These are phyloP conservation scores for Thymelicus sylvestris DNA, from an alignment of 2,888 invertebrate genomes.

Conservation along the genomic window DNA sequence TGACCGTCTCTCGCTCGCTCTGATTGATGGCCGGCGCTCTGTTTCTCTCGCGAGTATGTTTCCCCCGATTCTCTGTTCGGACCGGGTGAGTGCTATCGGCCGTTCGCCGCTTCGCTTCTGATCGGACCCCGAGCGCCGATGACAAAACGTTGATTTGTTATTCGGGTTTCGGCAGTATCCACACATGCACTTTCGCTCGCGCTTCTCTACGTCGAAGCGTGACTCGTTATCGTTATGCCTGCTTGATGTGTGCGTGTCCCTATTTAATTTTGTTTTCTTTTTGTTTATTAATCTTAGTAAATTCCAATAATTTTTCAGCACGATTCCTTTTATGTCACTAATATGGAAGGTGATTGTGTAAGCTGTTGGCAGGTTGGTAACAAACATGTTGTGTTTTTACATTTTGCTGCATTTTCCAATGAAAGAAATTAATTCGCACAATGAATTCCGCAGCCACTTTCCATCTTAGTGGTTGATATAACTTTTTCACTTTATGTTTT, in stretches of 20 bases:
- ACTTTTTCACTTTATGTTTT: slow-evolving; percentile 2
- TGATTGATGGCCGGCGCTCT: slow-evolving; percentile 58
- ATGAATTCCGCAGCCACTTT: slow-evolving; percentile 17
- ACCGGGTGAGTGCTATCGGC: slow-evolving; percentile 60
- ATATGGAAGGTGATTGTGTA: slow-evolving; percentile 37
- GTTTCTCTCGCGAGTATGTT: slow-evolving; percentile 48
- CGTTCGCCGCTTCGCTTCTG: slow-evolving; percentile 53
- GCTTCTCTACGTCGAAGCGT: slow-evolving; percentile 55
- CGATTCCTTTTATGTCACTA: slow-evolving; percentile 26
- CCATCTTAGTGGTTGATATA: slow-evolving; percentile 35
- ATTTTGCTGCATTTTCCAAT: slow-evolving; percentile 1
- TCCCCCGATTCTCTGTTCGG: slow-evolving; percentile 57
- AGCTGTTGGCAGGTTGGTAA: slow-evolving; percentile 33
- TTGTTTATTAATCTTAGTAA: slow-evolving; percentile 6
- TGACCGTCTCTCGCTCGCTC: slow-evolving; percentile 55
- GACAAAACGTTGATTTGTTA: slow-evolving; percentile 55
- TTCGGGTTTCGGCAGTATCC: slow-evolving; percentile 71
- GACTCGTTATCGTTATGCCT: slow-evolving; percentile 38
- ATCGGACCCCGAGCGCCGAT: slow-evolving; percentile 56
- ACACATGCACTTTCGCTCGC: slow-evolving; percentile 81
- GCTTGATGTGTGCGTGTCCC: slow-evolving; percentile 43
- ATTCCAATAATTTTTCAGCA: slow-evolving; percentile 29
- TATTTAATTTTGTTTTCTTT: slow-evolving; percentile 27
- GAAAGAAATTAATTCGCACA: slow-evolving; percentile 15
- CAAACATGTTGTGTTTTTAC: slow-evolving; percentile 23